These are phyloP conservation scores for Leptinotarsa undecemlineata DNA, from an alignment of 1,140 invertebrate species.

Conservation along the genomic window DNA sequence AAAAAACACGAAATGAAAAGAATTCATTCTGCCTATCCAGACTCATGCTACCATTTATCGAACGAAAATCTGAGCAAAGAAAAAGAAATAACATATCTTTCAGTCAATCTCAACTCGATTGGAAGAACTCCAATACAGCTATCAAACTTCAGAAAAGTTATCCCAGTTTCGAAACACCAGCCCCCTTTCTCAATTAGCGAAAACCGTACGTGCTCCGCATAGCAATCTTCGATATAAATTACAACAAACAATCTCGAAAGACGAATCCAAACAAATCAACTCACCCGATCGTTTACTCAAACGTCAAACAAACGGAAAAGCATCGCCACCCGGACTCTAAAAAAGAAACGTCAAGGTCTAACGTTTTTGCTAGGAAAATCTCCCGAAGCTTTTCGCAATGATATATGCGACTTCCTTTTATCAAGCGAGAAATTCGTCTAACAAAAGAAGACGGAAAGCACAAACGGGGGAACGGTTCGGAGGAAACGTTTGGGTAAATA, in stretches of 20 bases:
- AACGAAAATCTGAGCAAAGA: too few relatives aligned
- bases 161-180: too few relatives aligned
- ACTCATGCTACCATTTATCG: too few relatives aligned
- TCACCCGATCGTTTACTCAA: neutral
- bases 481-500: slow-evolving; percentile 23
- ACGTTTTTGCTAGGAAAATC: slow-evolving; percentile 10
- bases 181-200: too few relatives aligned
- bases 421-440: slow-evolving; percentile 25
- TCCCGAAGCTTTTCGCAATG: slow-evolving; percentile 21
- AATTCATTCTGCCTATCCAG: too few relatives aligned
- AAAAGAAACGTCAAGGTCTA: neutral
- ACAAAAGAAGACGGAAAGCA: slow-evolving; percentile 17
- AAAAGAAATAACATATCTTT: too few relatives aligned
- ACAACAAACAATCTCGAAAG: neutral
- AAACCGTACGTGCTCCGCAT: too few relatives aligned
- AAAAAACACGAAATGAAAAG: too few relatives aligned
- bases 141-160: too few relatives aligned
- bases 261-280: slow-evolving; percentile 8
- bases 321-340: neutral
- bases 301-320: slow-evolving; percentile 15
- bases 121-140: too few relatives aligned
- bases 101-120: too few relatives aligned
- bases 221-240: neutral
- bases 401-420: slow-evolving; percentile 28
- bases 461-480: neutral